Base-by-base conservation (phyloP, 2,888 invertebrate genomes). In the Hololepta plana region DNA sequence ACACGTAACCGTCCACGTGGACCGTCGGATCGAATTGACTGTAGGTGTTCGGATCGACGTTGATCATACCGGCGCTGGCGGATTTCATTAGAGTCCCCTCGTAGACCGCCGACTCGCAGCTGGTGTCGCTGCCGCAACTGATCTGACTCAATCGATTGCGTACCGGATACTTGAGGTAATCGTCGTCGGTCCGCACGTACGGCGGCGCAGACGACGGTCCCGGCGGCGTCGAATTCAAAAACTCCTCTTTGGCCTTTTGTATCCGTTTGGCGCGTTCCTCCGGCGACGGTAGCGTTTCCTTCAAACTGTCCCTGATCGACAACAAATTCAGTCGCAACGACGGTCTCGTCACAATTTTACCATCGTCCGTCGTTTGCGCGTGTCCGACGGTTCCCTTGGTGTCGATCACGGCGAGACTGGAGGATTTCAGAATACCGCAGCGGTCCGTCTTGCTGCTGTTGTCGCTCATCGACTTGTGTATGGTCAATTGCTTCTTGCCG, bases 61-160 rank as follows among this genome's bases (percentile, higher is more conserved):
- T 71, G 29, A 79, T 74, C 67, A 79, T 75, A n/a, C 77, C 77
- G 0, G 70, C 77, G 35, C 79, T 79, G 1, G 72, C 69, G 15
- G 76, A 77, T 39, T 80, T 73, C 1, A 69, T 63, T n/a, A 75
- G 49, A 5, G 58, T 38, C 3, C 58, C 50, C 26, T 62, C 61
- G 47, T 33, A 32, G 47, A 37, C 37, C 20, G 41, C 33, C 6
- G 41, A 42, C 47, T 56, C 51, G 30, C 38, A 46, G 34, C 60
- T 59, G 2, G 61, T 60, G 32, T 70, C 71, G 38, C 71, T 72
- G 27, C 64, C 69, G 24, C 65, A 62, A 43, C 72, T 72, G 8
- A 71, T 61, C 41, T 68, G 65, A 44, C 72, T 72, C 21, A 55
- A 42, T 4, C 60, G 45, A 34, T 53, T 55, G 31, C 47, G 38